Evolutionary conservation across 2,888 invertebrate genomes (phyloP).

Genomic region (Leptogaster cylindrica): DNA sequence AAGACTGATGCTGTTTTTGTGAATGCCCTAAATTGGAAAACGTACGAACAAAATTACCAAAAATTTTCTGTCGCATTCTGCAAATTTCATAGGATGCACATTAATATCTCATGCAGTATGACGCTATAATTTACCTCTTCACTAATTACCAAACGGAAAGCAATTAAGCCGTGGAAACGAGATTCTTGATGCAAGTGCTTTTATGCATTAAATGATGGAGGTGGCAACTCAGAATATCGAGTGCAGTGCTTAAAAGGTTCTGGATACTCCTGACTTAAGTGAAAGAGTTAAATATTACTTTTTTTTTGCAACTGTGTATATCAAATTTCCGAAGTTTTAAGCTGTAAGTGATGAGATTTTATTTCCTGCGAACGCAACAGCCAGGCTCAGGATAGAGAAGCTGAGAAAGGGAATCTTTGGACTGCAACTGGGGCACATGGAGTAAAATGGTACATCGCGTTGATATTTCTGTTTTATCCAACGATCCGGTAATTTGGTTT

Average conservation of each 20-base stretch:
- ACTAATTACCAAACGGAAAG: too few relatives aligned
- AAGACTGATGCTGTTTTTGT: too few relatives aligned
- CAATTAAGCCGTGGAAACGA: neutral
- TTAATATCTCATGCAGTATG: too few relatives aligned
- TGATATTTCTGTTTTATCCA: constrained; percentile 51
- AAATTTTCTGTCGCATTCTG: too few relatives aligned
- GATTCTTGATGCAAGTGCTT: neutral
- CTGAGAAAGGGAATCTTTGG: neutral
- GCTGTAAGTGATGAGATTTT: constrained; percentile 1
- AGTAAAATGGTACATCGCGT: constrained; percentile 58
- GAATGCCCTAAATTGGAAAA: too few relatives aligned
- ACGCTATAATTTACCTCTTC: too few relatives aligned
- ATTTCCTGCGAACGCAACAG: too few relatives aligned
- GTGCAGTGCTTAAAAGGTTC: neutral
- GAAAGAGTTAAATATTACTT: neutral
- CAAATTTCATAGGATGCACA: too few relatives aligned
- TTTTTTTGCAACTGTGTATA: neutral
- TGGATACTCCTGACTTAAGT: neutral
- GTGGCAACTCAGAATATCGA: too few relatives aligned
- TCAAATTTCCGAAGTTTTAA: constrained; percentile 12
- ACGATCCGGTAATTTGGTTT: constrained; percentile 46
- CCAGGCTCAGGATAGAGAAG: neutral
- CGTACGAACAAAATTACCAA: too few relatives aligned
- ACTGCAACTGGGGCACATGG: neutral
- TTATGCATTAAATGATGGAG: too few relatives aligned